Evolutionary conservation across 2,113 vertebrate genomes (phyloP).

Genomic region (Pseudopipra pipra): DNA sequence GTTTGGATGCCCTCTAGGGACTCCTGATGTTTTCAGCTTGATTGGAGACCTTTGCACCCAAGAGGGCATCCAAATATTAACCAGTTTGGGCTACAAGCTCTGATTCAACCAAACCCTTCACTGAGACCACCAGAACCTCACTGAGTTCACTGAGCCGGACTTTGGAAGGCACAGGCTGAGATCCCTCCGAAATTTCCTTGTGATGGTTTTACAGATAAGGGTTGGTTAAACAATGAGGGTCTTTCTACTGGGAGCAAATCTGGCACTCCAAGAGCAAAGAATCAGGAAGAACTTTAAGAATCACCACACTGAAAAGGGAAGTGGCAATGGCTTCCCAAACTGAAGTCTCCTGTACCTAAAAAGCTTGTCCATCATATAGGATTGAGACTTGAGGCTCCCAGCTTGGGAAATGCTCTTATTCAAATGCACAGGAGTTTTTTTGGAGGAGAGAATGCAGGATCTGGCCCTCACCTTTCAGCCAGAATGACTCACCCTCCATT

Average conservation of each 20-base stretch:
- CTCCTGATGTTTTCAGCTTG: background rate
- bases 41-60: background rate
- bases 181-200: background rate
- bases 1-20: background rate
- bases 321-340: background rate
- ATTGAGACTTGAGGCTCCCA: background rate
- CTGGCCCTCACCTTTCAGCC: slow-evolving; percentile 17
- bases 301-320: background rate
- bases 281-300: background rate
- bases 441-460: background rate
- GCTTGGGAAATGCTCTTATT: background rate
- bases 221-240: background rate
- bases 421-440: background rate
- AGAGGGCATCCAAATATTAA: background rate
- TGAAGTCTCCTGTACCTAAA: background rate
- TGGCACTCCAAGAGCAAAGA: background rate
- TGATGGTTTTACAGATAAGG: background rate
- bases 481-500: slow-evolving; percentile 49
- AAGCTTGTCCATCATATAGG: background rate
- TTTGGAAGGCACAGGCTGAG: background rate
- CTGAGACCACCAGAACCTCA: background rate
- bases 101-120: background rate
- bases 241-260: background rate
- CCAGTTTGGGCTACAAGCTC: background rate
- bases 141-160: background rate